These are phyloP conservation scores for Coregonus suidteri DNA, from an alignment of 2,797 vertebrate genomes.

Conservation along the genomic window DNA sequence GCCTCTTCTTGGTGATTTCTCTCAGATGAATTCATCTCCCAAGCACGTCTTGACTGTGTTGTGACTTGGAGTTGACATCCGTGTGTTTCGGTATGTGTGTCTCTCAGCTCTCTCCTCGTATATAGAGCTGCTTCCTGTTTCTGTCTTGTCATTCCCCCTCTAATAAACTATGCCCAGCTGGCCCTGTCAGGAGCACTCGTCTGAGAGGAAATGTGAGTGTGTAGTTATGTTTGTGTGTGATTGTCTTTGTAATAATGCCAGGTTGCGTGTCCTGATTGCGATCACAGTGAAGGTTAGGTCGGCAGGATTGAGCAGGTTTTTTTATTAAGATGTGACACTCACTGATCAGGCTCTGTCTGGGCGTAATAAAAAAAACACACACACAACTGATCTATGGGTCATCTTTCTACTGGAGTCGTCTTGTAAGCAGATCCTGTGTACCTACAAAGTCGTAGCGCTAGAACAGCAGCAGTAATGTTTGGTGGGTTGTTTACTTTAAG, in stretches of 20 bases:
- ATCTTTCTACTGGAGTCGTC: not conserved
- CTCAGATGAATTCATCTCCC: no score
- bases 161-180: slow-evolving; percentile 59
- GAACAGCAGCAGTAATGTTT: not conserved
- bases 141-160: slow-evolving; percentile 57
- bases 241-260: not conserved
- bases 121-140: slow-evolving; percentile 37
- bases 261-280: not conserved
- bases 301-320: slow-evolving; percentile 1
- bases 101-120: not conserved
- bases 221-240: not conserved
- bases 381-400: not conserved
- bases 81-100: not conserved
- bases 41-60: no score
- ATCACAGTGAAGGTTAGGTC: slow-evolving; percentile 8
- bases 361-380: not conserved
- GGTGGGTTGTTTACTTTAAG: not conserved
- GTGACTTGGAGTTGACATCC: not conserved
- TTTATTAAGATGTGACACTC: not conserved
- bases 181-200: slow-evolving; percentile 24
- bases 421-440: not conserved
- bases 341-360: slow-evolving; percentile 3
- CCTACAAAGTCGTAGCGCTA: not conserved
- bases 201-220: not conserved
- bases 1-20: no score